phyloP scores from a whole-genome alignment of 2,888 invertebrate genomes.

The Alviniconcha strummeri region DNA sequence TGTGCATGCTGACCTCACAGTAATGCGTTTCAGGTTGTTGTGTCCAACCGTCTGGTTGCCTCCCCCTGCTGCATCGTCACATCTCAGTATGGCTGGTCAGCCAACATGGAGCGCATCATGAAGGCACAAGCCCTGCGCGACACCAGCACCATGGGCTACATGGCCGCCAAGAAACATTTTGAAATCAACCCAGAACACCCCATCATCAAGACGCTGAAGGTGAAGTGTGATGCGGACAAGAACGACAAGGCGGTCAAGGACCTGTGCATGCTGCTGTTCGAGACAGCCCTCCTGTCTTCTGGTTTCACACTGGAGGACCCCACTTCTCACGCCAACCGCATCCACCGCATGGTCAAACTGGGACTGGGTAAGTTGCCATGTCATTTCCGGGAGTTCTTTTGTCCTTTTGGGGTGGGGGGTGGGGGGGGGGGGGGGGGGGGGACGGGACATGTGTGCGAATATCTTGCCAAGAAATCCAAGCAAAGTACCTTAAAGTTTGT shows the following conservation, averaged over 20 bases:
- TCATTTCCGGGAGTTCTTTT: too few species aligned
- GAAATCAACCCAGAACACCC: constrained; percentile 98
- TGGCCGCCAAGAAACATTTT: constrained; percentile 99
- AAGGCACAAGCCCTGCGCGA: constrained; percentile 98
- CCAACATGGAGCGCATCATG: constrained; percentile 99
- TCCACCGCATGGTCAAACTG: constrained; percentile 98
- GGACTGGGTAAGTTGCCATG: constrained; percentile 79
- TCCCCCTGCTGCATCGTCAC: constrained; percentile 99
- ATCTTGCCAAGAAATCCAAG: too few species aligned
- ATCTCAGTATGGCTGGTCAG: constrained; percentile 99
- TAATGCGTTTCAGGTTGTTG: constrained; percentile 80
- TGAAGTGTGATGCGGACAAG: constrained; percentile 96
- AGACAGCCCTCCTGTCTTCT: constrained; percentile 95
- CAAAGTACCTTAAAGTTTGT: too few species aligned
- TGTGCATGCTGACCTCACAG: too few species aligned
- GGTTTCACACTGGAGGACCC: constrained; percentile 98
- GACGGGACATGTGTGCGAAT: too few species aligned
- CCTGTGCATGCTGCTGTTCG: constrained; percentile 94
- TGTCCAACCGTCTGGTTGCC: constrained; percentile 95
- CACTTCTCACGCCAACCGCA: constrained; percentile 88
- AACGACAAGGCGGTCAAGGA: constrained; percentile 99
- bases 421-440: too few species aligned
- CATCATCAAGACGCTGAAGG: constrained; percentile 91
- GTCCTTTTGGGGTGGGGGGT: too few species aligned
- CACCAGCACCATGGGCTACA: constrained; percentile 99